Evolutionary conservation across 2,888 invertebrate genomes (phyloP), one percentile per base, ranked within the genome.

Genomic region (Xanthostigma xanthostigma): DNA sequence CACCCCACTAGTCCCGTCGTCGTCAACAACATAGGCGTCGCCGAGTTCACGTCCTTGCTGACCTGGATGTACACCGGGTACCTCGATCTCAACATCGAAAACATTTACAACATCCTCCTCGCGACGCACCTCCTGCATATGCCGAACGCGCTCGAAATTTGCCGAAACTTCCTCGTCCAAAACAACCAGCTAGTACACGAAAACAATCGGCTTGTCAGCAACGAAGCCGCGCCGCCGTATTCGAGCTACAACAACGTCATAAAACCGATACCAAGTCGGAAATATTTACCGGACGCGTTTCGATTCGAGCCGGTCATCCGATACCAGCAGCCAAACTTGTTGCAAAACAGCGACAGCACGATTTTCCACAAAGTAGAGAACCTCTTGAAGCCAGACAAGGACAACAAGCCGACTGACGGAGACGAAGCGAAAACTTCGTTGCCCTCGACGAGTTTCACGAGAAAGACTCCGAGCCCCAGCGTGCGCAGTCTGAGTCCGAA

Each of bases 11-110:
- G 59, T 9, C 65, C 70, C 35, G 65, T 77, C 34, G 67, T 67
- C 50, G 66, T 76, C 41, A 71, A 74, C 49, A 76, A 75, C 60
- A 69, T 77, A 5, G 74, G 74, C 50, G 68, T 75, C 2, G 74
- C 76, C 57, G 73, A 76, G 51, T 84, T 84, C 62, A 78, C 79
- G 0, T 78, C 79, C 1, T 65, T 84, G 6, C 65, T 84, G 36
- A 78, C 79, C 17, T 84, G 81, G 68, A 83, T 84, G 81, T 83
- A 84, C 64, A 82, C 83, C 8, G 84, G 84, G 17, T 78, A 75
- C 55, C 64, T 84, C 57, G 81, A 82, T 58, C 68, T 84, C 33
- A 81, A 76, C 54, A 67, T 77, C 53, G 75, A 78, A 50, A 84
- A 84, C 64, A 81, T 84, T 53, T 82, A 83, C 66, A 79, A 77